Percentiles rank a stretch among this genome's conserved stretches.
These are phyloP conservation scores for Nasonia longicornis DNA, from an alignment of 1,140 invertebrate species.

Conservation along the genomic window DNA sequence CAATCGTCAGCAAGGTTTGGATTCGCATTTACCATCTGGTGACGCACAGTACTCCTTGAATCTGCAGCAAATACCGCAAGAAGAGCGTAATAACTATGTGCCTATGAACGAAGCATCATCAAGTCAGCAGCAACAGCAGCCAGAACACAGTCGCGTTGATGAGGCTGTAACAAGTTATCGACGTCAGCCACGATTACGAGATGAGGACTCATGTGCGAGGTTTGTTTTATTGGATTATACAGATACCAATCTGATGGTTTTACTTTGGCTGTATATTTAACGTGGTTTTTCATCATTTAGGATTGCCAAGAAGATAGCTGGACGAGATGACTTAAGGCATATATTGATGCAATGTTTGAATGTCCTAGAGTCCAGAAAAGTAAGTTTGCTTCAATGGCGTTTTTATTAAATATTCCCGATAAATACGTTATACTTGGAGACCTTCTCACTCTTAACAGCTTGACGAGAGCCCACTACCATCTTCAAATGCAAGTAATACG, in stretches of 20 bases:
- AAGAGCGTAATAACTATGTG: slow-evolving; percentile 45
- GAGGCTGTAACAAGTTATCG: not conserved
- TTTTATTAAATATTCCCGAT: not conserved
- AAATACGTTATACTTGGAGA: not conserved
- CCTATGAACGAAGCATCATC: slow-evolving; percentile 49
- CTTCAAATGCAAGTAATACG: slow-evolving; percentile 56
- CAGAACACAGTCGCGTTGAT: slow-evolving; percentile 54
- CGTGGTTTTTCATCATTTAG: not conserved
- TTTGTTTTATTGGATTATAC: slow-evolving; percentile 12
- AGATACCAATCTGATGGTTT: not conserved
- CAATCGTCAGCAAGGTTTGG: slow-evolving; percentile 58
- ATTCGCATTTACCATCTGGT: slow-evolving; percentile 52
- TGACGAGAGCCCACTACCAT: slow-evolving; percentile 55
- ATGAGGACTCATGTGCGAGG: slow-evolving; percentile 52
- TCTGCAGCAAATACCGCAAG: slow-evolving; percentile 56
- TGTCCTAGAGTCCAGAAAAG: slow-evolving; percentile 7
- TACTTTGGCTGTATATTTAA: not conserved
- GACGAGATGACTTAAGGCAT: slow-evolving; percentile 20
- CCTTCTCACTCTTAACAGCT: not conserved
- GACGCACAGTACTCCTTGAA: slow-evolving; percentile 60
- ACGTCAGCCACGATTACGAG: slow-evolving; percentile 6
- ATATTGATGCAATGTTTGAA: slow-evolving; percentile 23
- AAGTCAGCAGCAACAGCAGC: slow-evolving; percentile 49
- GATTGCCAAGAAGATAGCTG: slow-evolving; percentile 11
- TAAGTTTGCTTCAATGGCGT: not conserved